These are phyloP conservation scores for Drosophila funebris DNA, from an alignment of 1,140 invertebrate genomes.

Conservation along the genomic window DNA sequence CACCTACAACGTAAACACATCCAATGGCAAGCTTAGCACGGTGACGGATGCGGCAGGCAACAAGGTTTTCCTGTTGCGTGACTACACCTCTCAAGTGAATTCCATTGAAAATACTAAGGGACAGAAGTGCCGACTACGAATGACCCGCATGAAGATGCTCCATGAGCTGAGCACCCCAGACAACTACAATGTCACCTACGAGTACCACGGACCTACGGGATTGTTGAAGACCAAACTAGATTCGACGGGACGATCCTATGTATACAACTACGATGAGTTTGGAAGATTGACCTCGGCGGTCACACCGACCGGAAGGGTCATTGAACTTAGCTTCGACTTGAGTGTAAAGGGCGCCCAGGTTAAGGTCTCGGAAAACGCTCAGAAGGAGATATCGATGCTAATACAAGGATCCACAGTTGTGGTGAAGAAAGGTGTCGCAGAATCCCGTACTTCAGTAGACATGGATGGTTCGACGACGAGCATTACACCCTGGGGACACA, in stretches of 20 bases:
- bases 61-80: slow-evolving; percentile 94
- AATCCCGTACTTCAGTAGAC: slow-evolving; percentile 91
- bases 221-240: slow-evolving; percentile 94
- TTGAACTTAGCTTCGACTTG: slow-evolving; percentile 93
- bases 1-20: slow-evolving; percentile 98
- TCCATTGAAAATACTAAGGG: slow-evolving; percentile 97
- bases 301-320: slow-evolving; percentile 95
- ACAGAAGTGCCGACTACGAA: slow-evolving; percentile 94
- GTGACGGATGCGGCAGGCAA: slow-evolving; percentile 97
- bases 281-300: slow-evolving; percentile 95
- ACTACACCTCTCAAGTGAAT: slow-evolving; percentile 94
- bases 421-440: slow-evolving; percentile 91
- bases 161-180: slow-evolving; percentile 95
- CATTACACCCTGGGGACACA: slow-evolving; percentile 92
- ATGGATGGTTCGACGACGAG: slow-evolving; percentile 92
- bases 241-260: slow-evolving; percentile 94
- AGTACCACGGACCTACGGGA: slow-evolving; percentile 95
- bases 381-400: slow-evolving; percentile 91
- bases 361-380: slow-evolving; percentile 92
- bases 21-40: slow-evolving; percentile 96
- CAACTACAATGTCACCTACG: slow-evolving; percentile 96
- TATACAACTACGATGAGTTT: slow-evolving; percentile 98
- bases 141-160: slow-evolving; percentile 94
- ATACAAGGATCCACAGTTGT: slow-evolving; percentile 94
- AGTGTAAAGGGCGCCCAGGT: slow-evolving; percentile 95